Evolutionary conservation across 2,888 invertebrate species (phyloP), one percentile per base, ranked within the genome.

Genomic region (Lithophane leautieri): DNA sequence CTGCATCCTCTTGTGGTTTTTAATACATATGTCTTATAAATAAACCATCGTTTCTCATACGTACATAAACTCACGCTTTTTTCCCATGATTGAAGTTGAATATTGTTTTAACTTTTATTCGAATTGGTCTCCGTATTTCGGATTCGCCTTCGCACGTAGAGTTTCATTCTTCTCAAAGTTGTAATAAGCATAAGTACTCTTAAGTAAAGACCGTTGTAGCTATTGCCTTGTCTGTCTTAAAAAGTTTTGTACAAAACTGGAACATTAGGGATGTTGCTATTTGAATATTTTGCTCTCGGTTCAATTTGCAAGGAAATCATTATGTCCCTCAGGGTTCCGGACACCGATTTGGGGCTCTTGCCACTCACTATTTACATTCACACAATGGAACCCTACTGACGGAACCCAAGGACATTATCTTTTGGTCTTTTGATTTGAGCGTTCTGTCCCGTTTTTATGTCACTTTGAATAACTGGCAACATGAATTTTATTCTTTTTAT

Each of bases 361-460:
- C 82, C 76, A 79, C 78, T 80, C 79, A 84, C 76, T 88, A 90
- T 89, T 89, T 88, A 87, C 87, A 85, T 83, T 85, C 78, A 78
- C 85, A 91, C 89, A 90, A 91, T 86, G 68, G 85, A 73, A 81
- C 76, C 86, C 83, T 85, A 85, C 85, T 82, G 67, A 72, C 77
- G 73, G 81, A 79, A 82, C 80, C 84, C 81, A 61, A 63, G 79
- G 72, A 76, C 78, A 68, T 78, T 86, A 86, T 81, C 76, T 87
- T 84, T 79, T 85, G 87, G 88, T 88, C 76, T 87, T 84, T 79
- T 85, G 87, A 89, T 88, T 88, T 85, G 70, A 80, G 73, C 79
- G 81, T 76, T 81, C 69, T 74, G 66, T 34, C 40, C 61, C 44
- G 54, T 67, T 65, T 63, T 63, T 73, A 73, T 67, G 60, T 70